phyloP scores from a whole-genome alignment of 2,113 vertebrate species.

The Percopsis transmontana region DNA sequence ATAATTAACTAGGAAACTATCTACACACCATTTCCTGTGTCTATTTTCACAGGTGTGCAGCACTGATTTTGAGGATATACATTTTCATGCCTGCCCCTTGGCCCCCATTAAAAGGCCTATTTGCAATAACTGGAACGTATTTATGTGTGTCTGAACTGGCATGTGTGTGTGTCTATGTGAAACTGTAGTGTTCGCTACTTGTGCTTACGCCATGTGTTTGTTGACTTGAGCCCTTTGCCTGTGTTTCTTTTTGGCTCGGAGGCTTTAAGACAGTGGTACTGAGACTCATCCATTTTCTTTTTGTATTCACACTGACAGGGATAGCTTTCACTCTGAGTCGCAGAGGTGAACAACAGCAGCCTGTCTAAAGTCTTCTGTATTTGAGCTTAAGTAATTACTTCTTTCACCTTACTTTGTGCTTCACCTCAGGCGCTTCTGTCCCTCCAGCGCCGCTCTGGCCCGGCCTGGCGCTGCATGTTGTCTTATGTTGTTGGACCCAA shows the following conservation, averaged over 20 bases:
- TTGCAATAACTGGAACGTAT: slow-evolving; percentile 27
- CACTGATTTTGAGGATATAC: slow-evolving; percentile 64
- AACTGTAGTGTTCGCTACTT: slow-evolving; percentile 27
- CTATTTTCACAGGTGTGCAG: slow-evolving; percentile 81
- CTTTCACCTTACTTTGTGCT: slow-evolving; percentile 17
- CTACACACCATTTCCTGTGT: slow-evolving; percentile 73
- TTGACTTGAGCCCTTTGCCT: slow-evolving; percentile 47
- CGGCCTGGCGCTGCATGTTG: slow-evolving; percentile 42
- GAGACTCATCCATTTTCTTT: slow-evolving; percentile 50
- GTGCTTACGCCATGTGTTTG: slow-evolving; percentile 38
- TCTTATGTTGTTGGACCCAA: slow-evolving; percentile 47
- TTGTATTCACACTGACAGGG: slow-evolving; percentile 39
- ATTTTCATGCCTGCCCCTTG: slow-evolving; percentile 37
- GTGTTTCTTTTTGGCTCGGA: slow-evolving; percentile 29
- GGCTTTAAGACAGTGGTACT: slow-evolving; percentile 45
- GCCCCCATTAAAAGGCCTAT: slow-evolving; percentile 42
- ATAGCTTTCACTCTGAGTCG: slow-evolving; percentile 41
- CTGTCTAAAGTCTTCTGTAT: slow-evolving; percentile 9
- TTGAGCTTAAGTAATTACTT: slow-evolving; percentile 14
- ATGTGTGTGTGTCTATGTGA: slow-evolving; percentile 22
- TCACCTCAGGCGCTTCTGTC: background rate
- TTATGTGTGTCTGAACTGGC: background rate
- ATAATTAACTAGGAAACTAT: slow-evolving; percentile 80
- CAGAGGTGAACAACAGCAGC: slow-evolving; percentile 31
- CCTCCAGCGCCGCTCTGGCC: slow-evolving; percentile 1